Evolutionary conservation across 2,113 vertebrate species (phyloP), one percentile per base, ranked within the genome.

Genomic region (Seriola quinqueradiata): DNA sequence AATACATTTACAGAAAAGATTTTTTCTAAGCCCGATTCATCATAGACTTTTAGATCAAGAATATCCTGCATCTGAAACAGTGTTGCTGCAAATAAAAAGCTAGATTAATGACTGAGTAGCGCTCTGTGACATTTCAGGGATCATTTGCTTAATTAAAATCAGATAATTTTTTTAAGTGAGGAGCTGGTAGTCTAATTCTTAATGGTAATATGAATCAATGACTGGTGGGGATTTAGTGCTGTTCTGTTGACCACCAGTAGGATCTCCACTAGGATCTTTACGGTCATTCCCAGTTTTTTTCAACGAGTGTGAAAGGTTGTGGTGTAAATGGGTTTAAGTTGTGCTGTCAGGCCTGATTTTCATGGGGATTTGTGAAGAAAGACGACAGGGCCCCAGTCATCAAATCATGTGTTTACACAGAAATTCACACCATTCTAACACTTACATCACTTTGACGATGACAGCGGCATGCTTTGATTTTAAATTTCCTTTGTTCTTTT

Each of bases 351-450:
- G 82, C 69, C 81, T 82, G 78, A 93, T 83, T 88, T 84, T 90
- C 64, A 89, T 88, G 83, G 83, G 88, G 80, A 91, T 90, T 90
- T 87, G 80, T 90, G 89, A 92, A 96, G 93, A 93, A 95, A 95
- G 93, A 94, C 92, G 96, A 92, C 93, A 96, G 94, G 95, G 94
- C 95, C 95, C 94, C 93, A 92, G 84, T 94, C 97, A 97, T 97
- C 96, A 95, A 95, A 59, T 95, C 96, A 96, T 92, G 81, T 95
- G 94, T 97, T 97, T 97, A 98, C 97, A 97, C 97, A 97, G 97
- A 99, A 99, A 98, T 97, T 97, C 96, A 97, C 94, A 81, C 92
- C 95, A 97, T 96, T 93, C 96, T 94, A 95, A 96, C 96, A 94
- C 93, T 90, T 87, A 92, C 96, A 96, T 96, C 93, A 78, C 90